These are phyloP conservation scores for Rhamnusium bicolor DNA, from an alignment of 2,888 invertebrate species.

Conservation along the genomic window DNA sequence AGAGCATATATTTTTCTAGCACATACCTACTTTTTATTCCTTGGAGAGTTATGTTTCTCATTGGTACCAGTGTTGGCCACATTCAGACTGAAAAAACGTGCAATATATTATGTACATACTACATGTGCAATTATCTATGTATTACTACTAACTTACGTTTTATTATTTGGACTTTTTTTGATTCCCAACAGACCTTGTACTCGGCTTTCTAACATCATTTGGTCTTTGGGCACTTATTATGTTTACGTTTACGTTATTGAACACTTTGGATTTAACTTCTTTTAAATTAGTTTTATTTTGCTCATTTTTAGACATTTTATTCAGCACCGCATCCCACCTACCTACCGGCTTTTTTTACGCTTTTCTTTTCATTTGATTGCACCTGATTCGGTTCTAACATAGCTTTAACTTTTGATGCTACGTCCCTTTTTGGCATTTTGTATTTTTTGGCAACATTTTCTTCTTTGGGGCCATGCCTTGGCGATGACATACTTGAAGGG, in stretches of 20 bases:
- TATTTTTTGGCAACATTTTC: conserved; percentile 78
- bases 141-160: conserved; percentile 59
- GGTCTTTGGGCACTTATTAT: conserved; percentile 34
- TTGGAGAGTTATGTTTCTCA: conserved; percentile 54
- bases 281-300: conserved; percentile 82
- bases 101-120: conserved; percentile 21
- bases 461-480: conserved; percentile 65
- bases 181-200: conserved; percentile 47
- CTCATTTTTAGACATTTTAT: conserved; percentile 84
- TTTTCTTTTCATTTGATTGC: conserved; percentile 70
- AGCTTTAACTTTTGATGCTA: conserved; percentile 83
- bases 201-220: conserved; percentile 47
- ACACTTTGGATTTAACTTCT: conserved; percentile 89
- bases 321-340: conserved; percentile 89
- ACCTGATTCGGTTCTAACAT: conserved; percentile 77
- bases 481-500: conserved; percentile 63
- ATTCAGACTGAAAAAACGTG: conserved; percentile 35
- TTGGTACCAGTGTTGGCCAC: conserved; percentile 25
- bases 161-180: conserved; percentile 62
- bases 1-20: conserved; percentile 10
- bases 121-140: not conserved
- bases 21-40: conserved; percentile 55
- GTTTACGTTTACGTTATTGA: conserved; percentile 56
- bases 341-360: conserved; percentile 75
- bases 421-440: conserved; percentile 85